Conservation (phyloP, 2,113 vertebrate genomes). For the Ellobius talpinus region DNA sequence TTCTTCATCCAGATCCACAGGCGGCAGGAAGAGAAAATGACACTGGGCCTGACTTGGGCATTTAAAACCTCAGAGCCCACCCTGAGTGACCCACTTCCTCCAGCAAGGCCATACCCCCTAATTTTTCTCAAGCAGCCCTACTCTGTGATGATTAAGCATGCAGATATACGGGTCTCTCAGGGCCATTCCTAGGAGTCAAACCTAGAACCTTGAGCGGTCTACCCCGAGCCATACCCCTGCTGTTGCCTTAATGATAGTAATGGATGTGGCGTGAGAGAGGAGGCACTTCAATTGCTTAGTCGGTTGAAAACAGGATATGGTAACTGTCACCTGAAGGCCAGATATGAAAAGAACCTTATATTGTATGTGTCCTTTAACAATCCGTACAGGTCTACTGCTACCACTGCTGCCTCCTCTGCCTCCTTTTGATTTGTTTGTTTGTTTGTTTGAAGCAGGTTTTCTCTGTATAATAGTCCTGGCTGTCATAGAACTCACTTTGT, state of each 20-base stretch:
- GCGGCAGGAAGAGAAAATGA: background rate
- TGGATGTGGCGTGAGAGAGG: constrained; percentile 4
- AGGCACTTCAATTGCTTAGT: background rate
- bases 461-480: background rate
- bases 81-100: background rate
- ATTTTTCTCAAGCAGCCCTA: background rate
- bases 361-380: background rate
- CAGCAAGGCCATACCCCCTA: background rate
- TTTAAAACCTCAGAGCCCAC: background rate
- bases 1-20: background rate
- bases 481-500: background rate
- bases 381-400: background rate
- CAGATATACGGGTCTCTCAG: background rate
- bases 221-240: background rate
- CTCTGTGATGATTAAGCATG: background rate
- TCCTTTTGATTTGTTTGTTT: background rate
- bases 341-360: background rate
- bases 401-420: background rate
- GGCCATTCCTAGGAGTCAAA: background rate
- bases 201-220: background rate
- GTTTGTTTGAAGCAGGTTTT: background rate
- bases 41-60: background rate
- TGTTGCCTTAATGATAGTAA: background rate
- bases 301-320: background rate
- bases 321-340: background rate